Evolutionary conservation across 2,113 vertebrate genomes (phyloP).

Genomic region (Protobothrops flavoviridis): DNA sequence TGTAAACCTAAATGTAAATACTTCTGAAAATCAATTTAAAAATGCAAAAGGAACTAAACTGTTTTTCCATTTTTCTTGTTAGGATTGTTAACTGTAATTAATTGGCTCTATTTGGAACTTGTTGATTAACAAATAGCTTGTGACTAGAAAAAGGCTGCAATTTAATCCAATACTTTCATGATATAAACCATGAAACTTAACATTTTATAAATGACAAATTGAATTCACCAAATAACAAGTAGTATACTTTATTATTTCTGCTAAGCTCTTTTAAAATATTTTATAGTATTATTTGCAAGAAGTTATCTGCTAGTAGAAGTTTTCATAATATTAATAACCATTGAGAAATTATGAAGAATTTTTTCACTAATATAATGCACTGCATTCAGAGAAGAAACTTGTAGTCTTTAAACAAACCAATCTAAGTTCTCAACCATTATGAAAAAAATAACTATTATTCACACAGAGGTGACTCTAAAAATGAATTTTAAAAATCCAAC

Average conservation of each 20-base stretch:
- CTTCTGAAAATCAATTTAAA: conserved; percentile 38
- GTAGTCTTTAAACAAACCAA: not conserved
- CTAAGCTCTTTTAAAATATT: not conserved
- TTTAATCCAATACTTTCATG: conserved; percentile 3
- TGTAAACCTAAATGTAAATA: conserved; percentile 55
- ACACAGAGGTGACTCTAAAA: not conserved
- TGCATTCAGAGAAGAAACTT: conserved; percentile 12
- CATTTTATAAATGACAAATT: conserved; percentile 2
- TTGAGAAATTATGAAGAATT: not conserved
- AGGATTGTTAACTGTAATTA: not conserved
- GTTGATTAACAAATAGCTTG: conserved; percentile 13
- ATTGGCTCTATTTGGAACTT: not conserved
- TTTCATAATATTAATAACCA: not conserved
- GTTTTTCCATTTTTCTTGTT: conserved; percentile 28
- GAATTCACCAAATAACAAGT: not conserved
- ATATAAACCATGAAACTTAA: conserved; percentile 17
- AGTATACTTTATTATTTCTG: not conserved
- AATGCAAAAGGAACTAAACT: not conserved
- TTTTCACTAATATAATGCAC: not conserved
- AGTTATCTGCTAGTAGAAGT: not conserved
- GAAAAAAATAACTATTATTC: conserved; percentile 23
- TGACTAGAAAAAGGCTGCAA: conserved; percentile 29
- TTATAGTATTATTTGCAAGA: not conserved
- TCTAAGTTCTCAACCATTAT: conserved; percentile 15
- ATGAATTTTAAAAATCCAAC: not conserved